These are phyloP conservation scores for Lipophrys pholis DNA, from an alignment of 2,113 vertebrate genomes.

Conservation along the genomic window DNA sequence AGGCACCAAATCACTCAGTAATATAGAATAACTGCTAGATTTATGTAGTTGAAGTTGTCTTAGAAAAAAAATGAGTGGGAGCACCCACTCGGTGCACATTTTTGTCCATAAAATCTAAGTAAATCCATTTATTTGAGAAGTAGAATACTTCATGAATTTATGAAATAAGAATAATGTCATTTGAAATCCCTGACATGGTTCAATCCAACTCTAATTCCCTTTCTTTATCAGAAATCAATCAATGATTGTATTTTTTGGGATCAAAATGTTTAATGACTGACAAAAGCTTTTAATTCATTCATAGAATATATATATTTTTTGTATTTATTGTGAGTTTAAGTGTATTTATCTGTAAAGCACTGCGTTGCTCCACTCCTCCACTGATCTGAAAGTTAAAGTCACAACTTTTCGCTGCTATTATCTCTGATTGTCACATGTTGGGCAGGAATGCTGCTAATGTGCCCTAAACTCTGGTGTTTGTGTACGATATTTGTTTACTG, in stretches of 20 bases:
- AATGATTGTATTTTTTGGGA: neutral
- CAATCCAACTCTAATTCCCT: too few species aligned
- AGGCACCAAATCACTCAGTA: too few species aligned
- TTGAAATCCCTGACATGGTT: too few species aligned
- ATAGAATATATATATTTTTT: neutral
- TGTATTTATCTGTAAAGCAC: slow-evolving; percentile 13
- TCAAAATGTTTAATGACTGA: neutral
- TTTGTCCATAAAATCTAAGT: too few species aligned
- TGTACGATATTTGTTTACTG: neutral
- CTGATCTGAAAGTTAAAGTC: slow-evolving; percentile 35
- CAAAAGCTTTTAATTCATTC: neutral
- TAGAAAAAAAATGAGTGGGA: too few species aligned
- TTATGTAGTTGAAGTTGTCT: too few species aligned
- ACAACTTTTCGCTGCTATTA: slow-evolving; percentile 29
- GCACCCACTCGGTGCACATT: too few species aligned
- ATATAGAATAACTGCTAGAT: too few species aligned
- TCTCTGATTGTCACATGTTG: slow-evolving; percentile 21
- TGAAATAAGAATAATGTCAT: too few species aligned
- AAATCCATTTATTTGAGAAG: too few species aligned
- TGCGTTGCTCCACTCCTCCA: slow-evolving; percentile 6
- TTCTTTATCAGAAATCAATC: too few species aligned
- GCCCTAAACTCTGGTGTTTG: neutral
- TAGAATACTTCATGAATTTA: too few species aligned
- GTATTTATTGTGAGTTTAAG: neutral
- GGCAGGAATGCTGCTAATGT: slow-evolving; percentile 3